These are phyloP conservation scores for Fratercula arctica DNA, from an alignment of 2,797 vertebrate species.

Conservation along the genomic window DNA sequence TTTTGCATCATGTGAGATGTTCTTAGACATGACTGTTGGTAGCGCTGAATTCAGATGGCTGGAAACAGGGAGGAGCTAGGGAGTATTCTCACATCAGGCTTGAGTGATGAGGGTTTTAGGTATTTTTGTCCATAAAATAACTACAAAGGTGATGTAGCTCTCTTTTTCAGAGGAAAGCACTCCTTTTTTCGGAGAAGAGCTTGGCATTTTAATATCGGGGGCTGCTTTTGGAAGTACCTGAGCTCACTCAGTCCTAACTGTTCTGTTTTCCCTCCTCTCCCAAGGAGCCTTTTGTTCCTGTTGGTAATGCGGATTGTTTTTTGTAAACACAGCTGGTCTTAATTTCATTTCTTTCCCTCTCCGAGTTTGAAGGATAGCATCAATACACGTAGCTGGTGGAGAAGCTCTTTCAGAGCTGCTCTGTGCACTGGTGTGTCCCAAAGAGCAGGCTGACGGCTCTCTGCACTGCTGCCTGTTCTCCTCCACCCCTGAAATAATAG, in stretches of 20 bases:
- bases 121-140: not conserved
- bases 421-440: fast-evolving
- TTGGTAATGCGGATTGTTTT: not conserved
- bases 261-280: not conserved
- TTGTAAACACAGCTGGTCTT: not conserved
- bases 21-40: not conserved
- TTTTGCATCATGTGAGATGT: not conserved
- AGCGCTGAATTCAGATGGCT: not conserved
- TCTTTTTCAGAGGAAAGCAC: not conserved
- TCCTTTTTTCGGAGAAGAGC: not conserved
- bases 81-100: not conserved
- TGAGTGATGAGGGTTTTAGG: not conserved
- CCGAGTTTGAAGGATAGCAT: not conserved
- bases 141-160: not conserved
- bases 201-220: fast-evolving
- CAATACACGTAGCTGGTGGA: not conserved
- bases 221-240: not conserved
- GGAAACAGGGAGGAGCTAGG: fast-evolving
- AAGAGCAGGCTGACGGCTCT: not conserved
- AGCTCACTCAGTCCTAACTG: fast-evolving
- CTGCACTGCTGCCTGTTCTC: not conserved
- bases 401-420: not conserved
- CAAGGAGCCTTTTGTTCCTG: not conserved
- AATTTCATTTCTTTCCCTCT: not conserved
- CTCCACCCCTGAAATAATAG: not conserved